Evolutionary conservation across 2,888 invertebrate genomes (phyloP), one percentile per base, ranked within the genome.

Genomic region (Tenthredo scrophulariae): DNA sequence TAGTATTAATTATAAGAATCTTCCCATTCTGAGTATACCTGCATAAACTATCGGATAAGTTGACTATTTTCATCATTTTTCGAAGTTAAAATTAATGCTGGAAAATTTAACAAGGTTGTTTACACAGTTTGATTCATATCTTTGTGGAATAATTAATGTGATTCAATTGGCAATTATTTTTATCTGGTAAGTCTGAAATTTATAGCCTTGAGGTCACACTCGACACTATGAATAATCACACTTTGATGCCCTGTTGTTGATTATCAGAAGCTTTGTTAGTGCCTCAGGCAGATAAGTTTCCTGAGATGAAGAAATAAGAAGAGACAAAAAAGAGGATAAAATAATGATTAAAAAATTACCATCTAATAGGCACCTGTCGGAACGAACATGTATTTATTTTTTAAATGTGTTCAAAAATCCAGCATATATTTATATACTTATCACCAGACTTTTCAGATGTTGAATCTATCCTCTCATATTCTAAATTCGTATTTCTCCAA

Each of bases 151-250:
- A 74, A 74, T 15, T 43, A 33, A 50, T 43, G 43, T 74, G 54
- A 77, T 77, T 29, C n/a, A 54, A 80, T 15, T 40, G 43, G 22
- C 58, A 10, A 37, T 37, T 62, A 77, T 18, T 80, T 33, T 33
- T 37, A 9, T 22, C 26, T 22, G 40, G 13, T 26, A 46, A 22
- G 37, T 37, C 13, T 13, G 15, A 40, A 37, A 58, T 62, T 80
- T 33, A 80, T 50, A 62, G 40, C 80, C 80, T 62, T 15, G 62
- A 62, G 77, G 54, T 77, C 77, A 29, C 9, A 77, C 43, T 74
- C 37, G n/a, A 74, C 22, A 74, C 22, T 10, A n/a, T 77, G 54
- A 50, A 54, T 50, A 29, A 77, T 50, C 77, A 9, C 29, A 77
- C 33, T 77, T 77, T 37, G 9, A 77, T 54, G 13, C 58, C 22